Evolutionary conservation across 2,888 invertebrate species (phyloP).

Genomic region (Drosophila parthenogenetica): DNA sequence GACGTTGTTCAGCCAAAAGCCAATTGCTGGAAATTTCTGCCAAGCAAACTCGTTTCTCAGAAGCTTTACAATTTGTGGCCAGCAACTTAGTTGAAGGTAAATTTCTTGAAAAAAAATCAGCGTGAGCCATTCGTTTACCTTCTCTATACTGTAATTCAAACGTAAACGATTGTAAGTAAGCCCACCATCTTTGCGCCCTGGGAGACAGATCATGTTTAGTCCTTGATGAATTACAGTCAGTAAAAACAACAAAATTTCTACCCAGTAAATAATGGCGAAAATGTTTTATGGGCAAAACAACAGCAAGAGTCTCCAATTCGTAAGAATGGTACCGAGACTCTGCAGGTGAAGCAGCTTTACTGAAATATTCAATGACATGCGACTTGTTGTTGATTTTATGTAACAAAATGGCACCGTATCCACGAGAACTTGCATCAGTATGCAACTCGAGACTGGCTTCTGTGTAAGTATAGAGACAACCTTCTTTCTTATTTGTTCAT

Average conservation of each 20-base stretch:
- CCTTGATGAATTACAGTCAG: slow-evolving; percentile 27
- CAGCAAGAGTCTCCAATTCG: slow-evolving; percentile 40
- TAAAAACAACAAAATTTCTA: slow-evolving; percentile 7
- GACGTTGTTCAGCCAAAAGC: slow-evolving; percentile 8
- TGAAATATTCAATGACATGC: not conserved
- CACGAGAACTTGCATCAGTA: not conserved
- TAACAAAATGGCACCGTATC: not conserved
- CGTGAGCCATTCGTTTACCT: slow-evolving; percentile 21
- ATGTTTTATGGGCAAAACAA: slow-evolving; percentile 47
- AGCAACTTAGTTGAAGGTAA: slow-evolving; percentile 3
- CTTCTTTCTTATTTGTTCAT: not conserved
- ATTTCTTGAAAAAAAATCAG: slow-evolving; percentile 24
- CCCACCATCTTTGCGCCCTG: slow-evolving; percentile 19
- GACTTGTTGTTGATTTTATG: not conserved
- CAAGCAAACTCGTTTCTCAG: slow-evolving; percentile 21
- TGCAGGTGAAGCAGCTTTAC: not conserved
- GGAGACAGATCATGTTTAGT: slow-evolving; percentile 15
- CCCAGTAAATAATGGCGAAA: slow-evolving; percentile 50
- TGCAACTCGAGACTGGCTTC: not conserved
- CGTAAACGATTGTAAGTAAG: slow-evolving; percentile 10
- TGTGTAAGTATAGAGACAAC: not conserved
- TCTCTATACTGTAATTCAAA: slow-evolving; percentile 22
- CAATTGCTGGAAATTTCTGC: slow-evolving; percentile 14
- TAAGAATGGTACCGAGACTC: not conserved
- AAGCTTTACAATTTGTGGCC: slow-evolving; percentile 16